These are phyloP conservation scores for Scomber japonicus DNA, from an alignment of 2,113 vertebrate species.

Conservation along the genomic window DNA sequence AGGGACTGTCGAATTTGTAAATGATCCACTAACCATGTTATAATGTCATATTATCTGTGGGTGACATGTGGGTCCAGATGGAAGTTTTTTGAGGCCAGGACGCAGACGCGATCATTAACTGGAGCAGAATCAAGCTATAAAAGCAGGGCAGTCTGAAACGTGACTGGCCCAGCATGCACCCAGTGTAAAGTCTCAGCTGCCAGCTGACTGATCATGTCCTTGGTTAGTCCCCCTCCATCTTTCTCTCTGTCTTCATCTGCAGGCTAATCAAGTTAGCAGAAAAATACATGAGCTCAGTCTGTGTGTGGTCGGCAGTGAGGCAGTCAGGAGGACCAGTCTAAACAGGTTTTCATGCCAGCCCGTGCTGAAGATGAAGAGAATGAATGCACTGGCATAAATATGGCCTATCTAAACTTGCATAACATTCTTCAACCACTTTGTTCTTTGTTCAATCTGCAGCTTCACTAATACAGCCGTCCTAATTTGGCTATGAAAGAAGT, in stretches of 20 bases:
- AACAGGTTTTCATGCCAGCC: constrained; percentile 8
- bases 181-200: neutral
- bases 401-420: neutral
- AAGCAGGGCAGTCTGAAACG: neutral
- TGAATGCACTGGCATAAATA: neutral
- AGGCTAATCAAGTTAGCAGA: neutral
- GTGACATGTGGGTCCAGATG: neutral
- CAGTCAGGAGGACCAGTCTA: constrained; percentile 9
- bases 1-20: neutral
- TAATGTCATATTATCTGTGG: constrained; percentile 9
- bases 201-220: neutral
- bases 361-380: neutral
- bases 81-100: constrained; percentile 7
- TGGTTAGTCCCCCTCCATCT: neutral
- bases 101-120: constrained; percentile 28
- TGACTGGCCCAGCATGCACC: constrained; percentile 24
- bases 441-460: neutral
- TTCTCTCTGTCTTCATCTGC: constrained; percentile 20
- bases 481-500: neutral
- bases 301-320: constrained; percentile 25
- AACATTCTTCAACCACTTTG: neutral
- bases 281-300: constrained; percentile 16
- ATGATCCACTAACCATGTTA: constrained; percentile 5
- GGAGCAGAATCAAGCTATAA: constrained; percentile 11
- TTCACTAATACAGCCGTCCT: neutral